Percentiles rank a stretch among this genome's conserved stretches.
phyloP scores from a whole-genome alignment of 2,888 invertebrate species.

The Drosophila falleni region DNA sequence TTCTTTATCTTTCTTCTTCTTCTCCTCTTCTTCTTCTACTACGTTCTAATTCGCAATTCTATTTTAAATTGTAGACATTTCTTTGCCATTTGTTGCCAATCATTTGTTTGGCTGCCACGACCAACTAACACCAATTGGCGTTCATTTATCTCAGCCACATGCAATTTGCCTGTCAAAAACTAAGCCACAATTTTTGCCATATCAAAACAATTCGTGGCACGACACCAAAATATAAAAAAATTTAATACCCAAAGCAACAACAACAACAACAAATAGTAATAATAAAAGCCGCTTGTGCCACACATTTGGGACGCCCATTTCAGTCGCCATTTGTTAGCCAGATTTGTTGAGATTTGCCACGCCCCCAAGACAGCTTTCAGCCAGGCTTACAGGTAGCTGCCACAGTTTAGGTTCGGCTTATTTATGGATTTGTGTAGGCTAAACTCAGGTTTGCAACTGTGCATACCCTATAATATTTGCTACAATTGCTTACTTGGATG shows the following conservation, averaged over 20 bases:
- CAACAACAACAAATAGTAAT: too few relatives aligned
- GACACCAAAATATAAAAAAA: conserved; percentile 7
- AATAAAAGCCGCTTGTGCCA: conserved; percentile 42
- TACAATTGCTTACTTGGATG: neutral
- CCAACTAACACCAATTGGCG: conserved; percentile 77
- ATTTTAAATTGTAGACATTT: conserved; percentile 50
- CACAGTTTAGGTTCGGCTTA: conserved; percentile 45
- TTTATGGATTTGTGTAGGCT: conserved; percentile 51
- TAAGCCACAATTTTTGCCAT: conserved; percentile 58
- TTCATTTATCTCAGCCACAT: conserved; percentile 73
- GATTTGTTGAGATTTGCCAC: conserved; percentile 54
- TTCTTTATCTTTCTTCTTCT: too few relatives aligned
- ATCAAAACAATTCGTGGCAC: conserved; percentile 66
- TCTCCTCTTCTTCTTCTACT: neutral
- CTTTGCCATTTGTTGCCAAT: conserved; percentile 44
- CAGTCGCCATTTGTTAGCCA: conserved; percentile 59
- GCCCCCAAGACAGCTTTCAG: conserved; percentile 44
- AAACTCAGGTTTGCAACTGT: conserved; percentile 4
- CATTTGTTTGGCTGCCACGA: conserved; percentile 52
- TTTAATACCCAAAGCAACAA: neutral
- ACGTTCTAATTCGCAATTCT: conserved; percentile 40
- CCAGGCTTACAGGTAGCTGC: conserved; percentile 55
- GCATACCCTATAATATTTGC: conserved; percentile 25
- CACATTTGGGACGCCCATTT: conserved; percentile 65
- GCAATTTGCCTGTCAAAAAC: conserved; percentile 74